Evolutionary conservation across 2,113 vertebrate genomes (phyloP).

Genomic region (Cyprinodon brontotheroides): DNA sequence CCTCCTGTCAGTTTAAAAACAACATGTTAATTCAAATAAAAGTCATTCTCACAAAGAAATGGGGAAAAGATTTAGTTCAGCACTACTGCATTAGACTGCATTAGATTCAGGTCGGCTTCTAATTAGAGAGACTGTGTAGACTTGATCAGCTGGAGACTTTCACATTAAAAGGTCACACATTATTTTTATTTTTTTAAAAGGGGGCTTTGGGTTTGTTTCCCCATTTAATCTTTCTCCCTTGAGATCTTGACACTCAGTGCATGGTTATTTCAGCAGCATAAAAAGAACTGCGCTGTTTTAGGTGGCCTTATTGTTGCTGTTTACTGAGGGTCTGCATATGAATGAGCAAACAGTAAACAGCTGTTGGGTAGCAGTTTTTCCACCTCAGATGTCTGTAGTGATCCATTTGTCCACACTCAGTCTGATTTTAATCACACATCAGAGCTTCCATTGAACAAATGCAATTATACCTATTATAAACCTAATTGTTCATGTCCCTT

Average conservation of each 20-base stretch:
- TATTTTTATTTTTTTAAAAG: not conserved
- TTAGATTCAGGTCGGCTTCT: not conserved
- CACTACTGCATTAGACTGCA: too few species aligned
- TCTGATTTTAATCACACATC: conserved; percentile 10
- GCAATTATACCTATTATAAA: not conserved
- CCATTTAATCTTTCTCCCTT: not conserved
- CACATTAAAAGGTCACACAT: conserved; percentile 3
- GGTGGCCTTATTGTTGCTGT: not conserved
- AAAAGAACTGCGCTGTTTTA: not conserved
- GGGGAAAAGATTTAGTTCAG: not conserved
- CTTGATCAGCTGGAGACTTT: not conserved
- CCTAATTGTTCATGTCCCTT: not conserved
- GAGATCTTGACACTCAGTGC: not conserved
- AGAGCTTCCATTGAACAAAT: conserved; percentile 15
- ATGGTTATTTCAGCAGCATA: not conserved
- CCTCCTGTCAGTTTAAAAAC: not conserved
- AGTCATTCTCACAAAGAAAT: not conserved
- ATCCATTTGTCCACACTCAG: not conserved
- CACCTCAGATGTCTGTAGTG: not conserved
- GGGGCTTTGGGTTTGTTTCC: conserved; percentile 1
- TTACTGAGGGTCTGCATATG: conserved; percentile 3
- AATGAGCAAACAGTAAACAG: conserved; percentile 10
- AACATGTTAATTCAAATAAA: not conserved
- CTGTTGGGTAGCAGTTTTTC: conserved; percentile 3
- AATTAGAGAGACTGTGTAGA: conserved; percentile 11